Base-by-base conservation (phyloP, 2,797 vertebrate genomes). In the Darevskia nairensis region DNA sequence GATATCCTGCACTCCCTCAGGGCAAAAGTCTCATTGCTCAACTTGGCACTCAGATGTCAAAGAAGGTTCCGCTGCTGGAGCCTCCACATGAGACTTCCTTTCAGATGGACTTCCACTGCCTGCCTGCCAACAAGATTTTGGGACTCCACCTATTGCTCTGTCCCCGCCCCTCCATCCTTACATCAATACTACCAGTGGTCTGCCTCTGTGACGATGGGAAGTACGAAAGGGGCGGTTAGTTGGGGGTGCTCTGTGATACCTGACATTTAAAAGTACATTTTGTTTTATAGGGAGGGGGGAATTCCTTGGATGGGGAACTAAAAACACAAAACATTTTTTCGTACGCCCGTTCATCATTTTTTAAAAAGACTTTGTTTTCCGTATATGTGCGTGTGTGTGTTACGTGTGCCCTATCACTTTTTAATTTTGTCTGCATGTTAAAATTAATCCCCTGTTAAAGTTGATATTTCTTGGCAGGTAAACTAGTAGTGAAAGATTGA, bases 341-440 rank as follows among this genome's bases (percentile, higher is more conserved):
- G 61, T 89, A 86, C 29, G 8, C 71, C 61, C 66, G 23, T 76
- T 82, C 84, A 82, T 86, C 27, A 44, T n/a, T 29, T 89, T 88
- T 88, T 80, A 41, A 85, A 50, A 55, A 85, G 64, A 59, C 39
- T 13, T 61, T 41, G 55, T 89, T 61, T 41, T 68, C 59, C 84
- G 21, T 61, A 23, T 61, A 61, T 61, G 19, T 80, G 39, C 78
- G 35, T 75, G 15, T 68, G n/a, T 82, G 59, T 68, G 44, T 77
- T 82, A 44, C 55, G 32, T 77, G 59, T 83, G 82, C 55, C 59
- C 78, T 27, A 29, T 39, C 17, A 6, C 35, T 85, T 81, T 59
- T 35, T 50, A 66, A 76, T 68, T 75, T 76, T 86, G 88, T 86
- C 71, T 86, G 88, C 88, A 89, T 86, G 88, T 86, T 75, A 86